These are phyloP conservation scores for Ormyrus rosae DNA, from an alignment of 2,888 invertebrate genomes.

Conservation along the genomic window DNA sequence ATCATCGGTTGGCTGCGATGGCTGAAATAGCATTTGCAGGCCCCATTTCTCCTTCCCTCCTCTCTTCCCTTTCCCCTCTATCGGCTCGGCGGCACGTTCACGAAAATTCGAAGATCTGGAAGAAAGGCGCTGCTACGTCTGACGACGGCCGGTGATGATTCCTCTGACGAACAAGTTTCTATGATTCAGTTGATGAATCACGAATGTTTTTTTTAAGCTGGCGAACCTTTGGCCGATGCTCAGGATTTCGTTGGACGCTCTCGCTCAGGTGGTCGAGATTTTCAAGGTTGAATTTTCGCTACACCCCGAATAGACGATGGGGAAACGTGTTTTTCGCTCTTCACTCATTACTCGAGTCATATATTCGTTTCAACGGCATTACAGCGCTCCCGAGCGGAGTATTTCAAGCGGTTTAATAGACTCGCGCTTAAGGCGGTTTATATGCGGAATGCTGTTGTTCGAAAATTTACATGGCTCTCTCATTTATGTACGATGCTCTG, in stretches of 20 bases:
- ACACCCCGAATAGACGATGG: too few species aligned
- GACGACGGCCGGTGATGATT: constrained; percentile 31
- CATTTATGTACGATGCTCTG: neutral
- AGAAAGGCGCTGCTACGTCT: neutral
- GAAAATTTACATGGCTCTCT: neutral
- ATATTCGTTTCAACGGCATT: neutral
- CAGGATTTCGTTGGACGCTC: constrained; percentile 38
- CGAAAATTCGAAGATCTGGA: constrained; percentile 34
- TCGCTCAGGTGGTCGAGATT: constrained; percentile 55
- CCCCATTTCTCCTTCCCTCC: neutral
- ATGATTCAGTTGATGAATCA: constrained; percentile 57
- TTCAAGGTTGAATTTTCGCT: constrained; percentile 53
- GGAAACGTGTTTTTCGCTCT: neutral
- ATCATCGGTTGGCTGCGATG: constrained; percentile 69
- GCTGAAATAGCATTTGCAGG: constrained; percentile 69
- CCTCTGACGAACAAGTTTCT: constrained; percentile 41
- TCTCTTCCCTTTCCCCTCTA: constrained; percentile 8
- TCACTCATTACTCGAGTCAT: neutral
- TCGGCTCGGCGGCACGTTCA: neutral
- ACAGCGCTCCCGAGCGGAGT: too few species aligned
- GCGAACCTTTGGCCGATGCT: constrained; percentile 51
- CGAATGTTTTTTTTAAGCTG: constrained; percentile 55
- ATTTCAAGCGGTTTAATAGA: too few species aligned
- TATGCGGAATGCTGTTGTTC: too few species aligned
- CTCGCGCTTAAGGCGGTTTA: too few species aligned